Conservation (phyloP, 2,113 vertebrate species). For the Regulus satrapa region DNA sequence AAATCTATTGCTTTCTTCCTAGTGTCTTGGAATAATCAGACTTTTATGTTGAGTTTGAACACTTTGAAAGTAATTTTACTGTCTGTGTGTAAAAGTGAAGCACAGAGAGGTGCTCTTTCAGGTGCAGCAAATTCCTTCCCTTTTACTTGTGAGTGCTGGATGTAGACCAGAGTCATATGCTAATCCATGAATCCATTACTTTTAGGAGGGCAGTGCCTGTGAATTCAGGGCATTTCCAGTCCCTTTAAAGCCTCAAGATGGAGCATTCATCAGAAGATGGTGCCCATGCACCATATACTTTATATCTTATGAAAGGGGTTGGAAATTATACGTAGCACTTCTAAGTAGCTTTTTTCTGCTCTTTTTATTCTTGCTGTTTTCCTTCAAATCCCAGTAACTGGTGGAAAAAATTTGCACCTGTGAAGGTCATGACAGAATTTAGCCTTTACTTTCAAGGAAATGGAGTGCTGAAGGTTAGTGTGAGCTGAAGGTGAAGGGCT, state of each 20-base stretch:
- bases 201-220: not conserved
- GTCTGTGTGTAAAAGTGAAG: not conserved
- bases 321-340: not conserved
- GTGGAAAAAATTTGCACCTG: not conserved
- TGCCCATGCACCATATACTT: not conserved
- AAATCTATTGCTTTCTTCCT: not conserved
- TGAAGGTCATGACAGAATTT: not conserved
- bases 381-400: not conserved
- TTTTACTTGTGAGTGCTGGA: not conserved
- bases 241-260: not conserved
- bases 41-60: slow-evolving; percentile 26
- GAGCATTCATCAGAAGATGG: slow-evolving; percentile 1
- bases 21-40: slow-evolving; percentile 18
- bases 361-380: not conserved
- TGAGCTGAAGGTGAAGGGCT: not conserved
- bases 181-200: not conserved
- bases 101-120: not conserved
- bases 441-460: not conserved
- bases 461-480: not conserved
- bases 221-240: slow-evolving; percentile 11
- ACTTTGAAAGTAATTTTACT: slow-evolving; percentile 24
- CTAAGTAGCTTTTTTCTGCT: not conserved
- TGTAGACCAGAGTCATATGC: not conserved
- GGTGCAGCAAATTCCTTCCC: slow-evolving; percentile 2
- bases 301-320: not conserved